Conservation (phyloP, 2,888 invertebrate genomes). For the Autographa pulchrina region DNA sequence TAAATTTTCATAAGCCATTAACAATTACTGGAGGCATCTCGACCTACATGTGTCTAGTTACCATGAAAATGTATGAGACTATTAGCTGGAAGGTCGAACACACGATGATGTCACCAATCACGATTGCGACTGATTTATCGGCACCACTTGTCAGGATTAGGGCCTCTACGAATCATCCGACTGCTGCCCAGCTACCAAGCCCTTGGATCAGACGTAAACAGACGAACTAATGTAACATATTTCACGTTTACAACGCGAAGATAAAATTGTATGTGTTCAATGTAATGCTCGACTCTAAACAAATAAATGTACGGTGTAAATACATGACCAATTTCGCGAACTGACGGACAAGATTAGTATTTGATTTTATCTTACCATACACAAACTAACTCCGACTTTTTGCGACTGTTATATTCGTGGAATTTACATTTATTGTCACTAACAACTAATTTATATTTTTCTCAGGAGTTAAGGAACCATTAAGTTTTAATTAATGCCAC, state of each 20-base stretch:
- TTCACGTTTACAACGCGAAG: slow-evolving; percentile 61
- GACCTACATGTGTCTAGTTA: slow-evolving; percentile 72
- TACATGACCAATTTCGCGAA: slow-evolving; percentile 21
- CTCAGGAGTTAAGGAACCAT: slow-evolving; percentile 44
- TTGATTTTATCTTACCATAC: slow-evolving; percentile 14
- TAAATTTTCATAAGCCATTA: slow-evolving; percentile 73
- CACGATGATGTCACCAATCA: slow-evolving; percentile 86
- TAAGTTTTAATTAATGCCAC: slow-evolving; percentile 41
- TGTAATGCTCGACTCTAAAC: slow-evolving; percentile 46
- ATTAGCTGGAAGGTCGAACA: slow-evolving; percentile 82
- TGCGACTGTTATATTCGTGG: slow-evolving; percentile 7
- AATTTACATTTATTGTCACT: slow-evolving; percentile 30
- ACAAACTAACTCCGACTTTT: not conserved
- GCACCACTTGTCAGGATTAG: slow-evolving; percentile 79
- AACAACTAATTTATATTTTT: slow-evolving; percentile 37
- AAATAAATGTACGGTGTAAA: slow-evolving; percentile 42
- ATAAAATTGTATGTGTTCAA: slow-evolving; percentile 58
- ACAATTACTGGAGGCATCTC: slow-evolving; percentile 75
- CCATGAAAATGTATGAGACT: slow-evolving; percentile 78
- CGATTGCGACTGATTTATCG: slow-evolving; percentile 80
- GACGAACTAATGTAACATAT: slow-evolving; percentile 55
- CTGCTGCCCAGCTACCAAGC: slow-evolving; percentile 23
- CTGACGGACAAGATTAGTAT: not conserved
- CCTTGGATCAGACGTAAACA: slow-evolving; percentile 61
- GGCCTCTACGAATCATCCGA: slow-evolving; percentile 57